phyloP scores from a whole-genome alignment of 2,113 vertebrate species.

The human region DNA sequence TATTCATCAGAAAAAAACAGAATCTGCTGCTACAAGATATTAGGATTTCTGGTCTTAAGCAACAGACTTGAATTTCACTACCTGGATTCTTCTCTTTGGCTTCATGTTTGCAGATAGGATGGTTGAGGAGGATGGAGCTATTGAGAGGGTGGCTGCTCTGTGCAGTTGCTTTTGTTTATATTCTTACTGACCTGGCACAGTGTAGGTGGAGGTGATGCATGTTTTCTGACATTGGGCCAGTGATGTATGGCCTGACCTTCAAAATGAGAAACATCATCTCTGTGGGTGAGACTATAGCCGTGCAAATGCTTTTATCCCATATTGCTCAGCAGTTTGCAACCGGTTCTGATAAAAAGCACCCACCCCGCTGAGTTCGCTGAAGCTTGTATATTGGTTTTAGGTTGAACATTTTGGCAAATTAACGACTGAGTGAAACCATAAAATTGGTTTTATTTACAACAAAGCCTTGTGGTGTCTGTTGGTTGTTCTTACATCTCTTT shows the following conservation, averaged over 20 bases:
- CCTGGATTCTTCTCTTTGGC: background rate
- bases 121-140: background rate
- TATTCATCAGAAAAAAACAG: background rate
- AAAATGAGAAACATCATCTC: conserved; percentile 70
- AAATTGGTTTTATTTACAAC: conserved; percentile 65
- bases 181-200: conserved; percentile 54
- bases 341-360: conserved; percentile 9
- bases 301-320: conserved; percentile 54
- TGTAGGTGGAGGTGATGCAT: conserved; percentile 10
- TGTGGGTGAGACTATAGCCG: conserved; percentile 50
- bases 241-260: conserved; percentile 63
- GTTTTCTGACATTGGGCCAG: conserved; percentile 60
- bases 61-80: conserved; percentile 17
- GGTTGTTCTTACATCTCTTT: background rate
- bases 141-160: background rate
- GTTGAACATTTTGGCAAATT: conserved; percentile 71
- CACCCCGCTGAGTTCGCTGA: conserved; percentile 52
- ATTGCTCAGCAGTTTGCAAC: conserved; percentile 57
- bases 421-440: conserved; percentile 57
- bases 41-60: conserved; percentile 22
- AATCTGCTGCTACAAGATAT: background rate
- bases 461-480: background rate
- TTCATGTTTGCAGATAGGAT: background rate
- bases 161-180: conserved; percentile 54
- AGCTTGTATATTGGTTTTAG: conserved; percentile 65